A percentile compares a stretch with the other conserved stretches of the same genome.
Evolutionary conservation across 92 coral and sea anemone species (phyloP).

Genomic region (Porites divaricata): DNA sequence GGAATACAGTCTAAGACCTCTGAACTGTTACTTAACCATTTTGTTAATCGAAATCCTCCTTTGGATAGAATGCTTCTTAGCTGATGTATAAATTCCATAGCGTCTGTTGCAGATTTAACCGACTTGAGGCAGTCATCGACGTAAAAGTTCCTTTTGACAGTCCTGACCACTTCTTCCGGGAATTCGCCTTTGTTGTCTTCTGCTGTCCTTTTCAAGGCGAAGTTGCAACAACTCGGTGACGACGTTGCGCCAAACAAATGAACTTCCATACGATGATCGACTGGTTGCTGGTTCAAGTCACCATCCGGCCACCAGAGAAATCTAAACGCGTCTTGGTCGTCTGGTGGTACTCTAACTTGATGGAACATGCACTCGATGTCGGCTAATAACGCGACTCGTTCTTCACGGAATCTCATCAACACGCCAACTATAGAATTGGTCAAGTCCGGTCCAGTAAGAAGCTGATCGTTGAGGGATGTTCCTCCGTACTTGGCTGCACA

Average conservation of each 20-base stretch:
- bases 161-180: not conserved
- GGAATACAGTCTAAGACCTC: not conserved
- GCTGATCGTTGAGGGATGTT: conserved; percentile 14
- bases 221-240: not conserved
- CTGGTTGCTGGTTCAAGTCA: not conserved
- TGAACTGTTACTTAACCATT: not conserved
- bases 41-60: not conserved
- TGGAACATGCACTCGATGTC: conserved; percentile 33
- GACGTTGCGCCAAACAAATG: not conserved
- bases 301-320: conserved; percentile 35
- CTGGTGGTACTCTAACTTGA: conserved; percentile 23
- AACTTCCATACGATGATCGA: not conserved
- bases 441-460: conserved; percentile 36
- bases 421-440: conserved; percentile 39
- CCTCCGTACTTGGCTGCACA: conserved; percentile 31
- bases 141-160: conserved; percentile 10
- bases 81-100: not conserved
- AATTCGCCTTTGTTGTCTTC: not conserved
- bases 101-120: not conserved
- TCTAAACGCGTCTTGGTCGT: not conserved
- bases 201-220: not conserved
- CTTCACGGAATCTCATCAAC: conserved; percentile 27
- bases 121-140: not conserved
- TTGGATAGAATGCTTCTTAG: not conserved
- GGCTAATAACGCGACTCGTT: conserved; percentile 5